Evolutionary conservation across 1,140 invertebrate species (phyloP).

Genomic region (Heliconius nattereri): DNA sequence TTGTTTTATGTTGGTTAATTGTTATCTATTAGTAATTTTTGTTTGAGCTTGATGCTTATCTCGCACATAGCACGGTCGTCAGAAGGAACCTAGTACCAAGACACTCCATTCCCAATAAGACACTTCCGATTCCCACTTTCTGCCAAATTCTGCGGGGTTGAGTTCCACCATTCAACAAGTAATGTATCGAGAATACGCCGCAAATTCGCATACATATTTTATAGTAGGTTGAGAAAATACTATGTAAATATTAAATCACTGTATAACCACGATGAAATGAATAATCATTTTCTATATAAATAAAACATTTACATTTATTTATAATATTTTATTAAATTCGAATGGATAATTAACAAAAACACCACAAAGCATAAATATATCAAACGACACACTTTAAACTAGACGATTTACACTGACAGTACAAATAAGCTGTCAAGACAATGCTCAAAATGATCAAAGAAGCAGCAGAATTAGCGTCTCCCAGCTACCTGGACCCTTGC

Average conservation of each 20-base stretch:
- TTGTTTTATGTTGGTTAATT: background rate
- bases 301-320: background rate
- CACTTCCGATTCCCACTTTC: no score
- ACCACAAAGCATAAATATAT: background rate
- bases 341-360: background rate
- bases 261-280: background rate
- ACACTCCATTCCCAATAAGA: no score
- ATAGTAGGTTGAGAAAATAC: no score
- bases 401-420: constrained; percentile 23
- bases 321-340: background rate
- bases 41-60: no score
- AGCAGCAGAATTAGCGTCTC: constrained; percentile 42
- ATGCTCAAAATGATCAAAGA: constrained; percentile 37
- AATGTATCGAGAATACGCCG: no score
- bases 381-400: background rate
- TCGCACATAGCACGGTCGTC: no score
- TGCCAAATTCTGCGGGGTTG: no score
- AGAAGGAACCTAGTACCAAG: no score
- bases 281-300: no score
- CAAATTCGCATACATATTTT: no score
- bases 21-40: background rate
- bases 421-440: constrained; percentile 35
- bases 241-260: no score
- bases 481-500: constrained; percentile 27
- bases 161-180: no score